These are phyloP conservation scores for Galeopterus variegatus DNA, from an alignment of 2,113 vertebrate species.

Conservation along the genomic window DNA sequence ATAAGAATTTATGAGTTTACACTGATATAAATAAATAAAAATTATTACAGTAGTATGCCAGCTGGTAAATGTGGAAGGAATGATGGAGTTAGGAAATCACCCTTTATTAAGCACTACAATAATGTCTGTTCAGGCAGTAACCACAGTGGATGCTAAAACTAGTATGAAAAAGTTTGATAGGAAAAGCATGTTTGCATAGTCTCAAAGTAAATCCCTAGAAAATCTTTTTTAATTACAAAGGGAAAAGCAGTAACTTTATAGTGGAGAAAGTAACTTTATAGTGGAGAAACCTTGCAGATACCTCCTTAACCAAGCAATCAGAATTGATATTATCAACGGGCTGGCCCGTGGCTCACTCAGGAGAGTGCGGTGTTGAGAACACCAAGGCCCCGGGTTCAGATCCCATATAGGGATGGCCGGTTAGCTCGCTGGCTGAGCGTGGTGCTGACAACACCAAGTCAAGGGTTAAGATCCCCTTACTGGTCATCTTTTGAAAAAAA, in stretches of 20 bases:
- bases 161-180: background rate
- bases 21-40: background rate
- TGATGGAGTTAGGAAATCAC: background rate
- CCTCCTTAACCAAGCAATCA: background rate
- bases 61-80: background rate
- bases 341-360: too few relatives aligned
- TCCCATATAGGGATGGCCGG: too few relatives aligned
- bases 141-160: background rate
- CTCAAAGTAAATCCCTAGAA: background rate
- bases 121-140: background rate
- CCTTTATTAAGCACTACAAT: background rate
- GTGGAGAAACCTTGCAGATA: background rate
- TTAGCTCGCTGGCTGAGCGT: too few relatives aligned
- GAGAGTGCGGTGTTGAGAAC: too few relatives aligned
- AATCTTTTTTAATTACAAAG: background rate
- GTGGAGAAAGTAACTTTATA: background rate
- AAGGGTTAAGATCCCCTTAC: too few relatives aligned
- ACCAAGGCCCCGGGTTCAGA: too few relatives aligned
- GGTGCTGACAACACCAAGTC: too few relatives aligned
- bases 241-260: background rate
- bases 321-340: background rate
- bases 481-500: too few relatives aligned
- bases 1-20: background rate
- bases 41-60: background rate
- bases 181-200: background rate